These are phyloP conservation scores for Xiphias gladius DNA, from an alignment of 2,113 vertebrate species.

Conservation along the genomic window DNA sequence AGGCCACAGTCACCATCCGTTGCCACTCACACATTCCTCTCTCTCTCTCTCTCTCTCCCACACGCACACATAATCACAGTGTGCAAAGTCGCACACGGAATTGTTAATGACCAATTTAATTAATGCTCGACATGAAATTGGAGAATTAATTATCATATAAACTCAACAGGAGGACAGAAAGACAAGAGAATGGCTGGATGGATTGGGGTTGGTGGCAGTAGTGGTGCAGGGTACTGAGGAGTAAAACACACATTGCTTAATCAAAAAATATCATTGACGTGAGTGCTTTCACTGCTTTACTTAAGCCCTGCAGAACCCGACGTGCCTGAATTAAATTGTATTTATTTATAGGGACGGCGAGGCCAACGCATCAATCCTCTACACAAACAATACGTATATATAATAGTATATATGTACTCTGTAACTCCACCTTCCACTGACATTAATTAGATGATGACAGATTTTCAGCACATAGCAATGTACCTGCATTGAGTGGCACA, in stretches of 20 bases:
- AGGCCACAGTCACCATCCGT: conserved; percentile 63
- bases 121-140: conserved; percentile 18
- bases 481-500: conserved; percentile 18
- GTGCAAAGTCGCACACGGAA: background rate
- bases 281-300: conserved; percentile 41
- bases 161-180: background rate
- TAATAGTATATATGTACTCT: background rate
- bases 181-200: background rate
- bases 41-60: background rate
- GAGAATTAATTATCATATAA: background rate
- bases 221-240: background rate
- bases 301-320: conserved; percentile 23
- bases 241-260: conserved; percentile 51
- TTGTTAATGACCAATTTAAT: conserved; percentile 38
- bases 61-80: background rate
- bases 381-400: background rate
- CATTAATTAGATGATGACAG: conserved; percentile 54
- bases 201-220: background rate
- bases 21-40: conserved; percentile 57
- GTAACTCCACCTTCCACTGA: background rate
- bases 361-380: background rate
- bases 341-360: conserved; percentile 35
- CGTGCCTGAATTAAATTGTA: conserved; percentile 13
- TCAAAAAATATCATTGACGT: conserved; percentile 48
- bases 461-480: conserved; percentile 45